Base-by-base conservation (phyloP, 2,888 invertebrate genomes). In the Incurvaria masculella region DNA sequence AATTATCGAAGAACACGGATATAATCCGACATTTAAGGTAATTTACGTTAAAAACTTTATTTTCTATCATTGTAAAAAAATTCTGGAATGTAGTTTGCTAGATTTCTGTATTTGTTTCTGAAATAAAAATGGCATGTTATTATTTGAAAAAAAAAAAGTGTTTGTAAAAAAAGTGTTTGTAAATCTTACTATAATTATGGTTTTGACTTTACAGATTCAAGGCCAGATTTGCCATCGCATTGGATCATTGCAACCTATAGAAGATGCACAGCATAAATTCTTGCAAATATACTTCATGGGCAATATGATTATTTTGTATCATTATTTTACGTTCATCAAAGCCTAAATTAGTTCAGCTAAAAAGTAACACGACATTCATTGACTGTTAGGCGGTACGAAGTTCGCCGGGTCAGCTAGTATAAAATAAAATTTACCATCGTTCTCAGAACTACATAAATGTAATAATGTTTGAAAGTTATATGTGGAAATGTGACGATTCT, bases 11-110 rank as follows among this genome's bases (percentile, higher is more conserved):
- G n/a, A 39, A 39, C 40, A 39, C 40, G 40, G 40, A 39, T 39
- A 16, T 39, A 39, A 39, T 39, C n/a, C n/a, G n/a, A 39, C 40
- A 39, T 39, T 39, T n/a, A 39, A 39, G 40, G 40, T 39, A 39
- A 39, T 39, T 39, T 39, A 39, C 17, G n/a, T 39, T 39, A 17
- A 39, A 39, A 17, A 39, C 16, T 39, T 39, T 17, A 39, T 39
- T 39, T 39, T 39, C 40, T 39, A 10, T n/a, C 4, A 39, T 39
- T n/a, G 17, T 39, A 39, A 39, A 39, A 39, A 39, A 39, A 10
- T 39, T 39, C 40, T 39, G n/a, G 17, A 39, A 39, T 39, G 40
- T 39, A n/a, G n/a, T 39, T 39, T 39, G 40, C 17, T 39, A 39
- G n/a, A 17, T 39, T 16, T n/a, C 40, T 39, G 40, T 39, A 39